Evolutionary conservation across 2,113 vertebrate genomes (phyloP).

Genomic region (Trachemys scripta): DNA sequence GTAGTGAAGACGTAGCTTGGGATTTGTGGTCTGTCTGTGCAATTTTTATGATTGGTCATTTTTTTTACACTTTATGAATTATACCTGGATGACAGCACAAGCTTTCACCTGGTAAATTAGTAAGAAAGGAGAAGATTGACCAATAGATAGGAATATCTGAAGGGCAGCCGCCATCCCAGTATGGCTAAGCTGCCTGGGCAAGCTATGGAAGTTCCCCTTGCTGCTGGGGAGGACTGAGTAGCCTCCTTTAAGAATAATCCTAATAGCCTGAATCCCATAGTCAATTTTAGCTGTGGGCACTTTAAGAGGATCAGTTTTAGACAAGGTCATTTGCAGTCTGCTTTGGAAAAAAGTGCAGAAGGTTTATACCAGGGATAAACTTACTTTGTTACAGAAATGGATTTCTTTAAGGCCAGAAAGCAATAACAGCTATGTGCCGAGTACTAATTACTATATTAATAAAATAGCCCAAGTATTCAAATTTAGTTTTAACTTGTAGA

Average conservation of each 20-base stretch:
- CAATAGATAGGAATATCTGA: neutral
- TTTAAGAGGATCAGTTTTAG: neutral
- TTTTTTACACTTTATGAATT: neutral
- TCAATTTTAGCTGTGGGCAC: neutral
- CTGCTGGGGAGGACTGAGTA: neutral
- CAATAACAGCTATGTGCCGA: constrained; percentile 10
- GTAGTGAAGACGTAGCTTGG: neutral
- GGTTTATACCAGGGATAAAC: neutral
- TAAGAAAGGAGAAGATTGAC: accelerated
- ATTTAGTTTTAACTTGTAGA: constrained; percentile 18
- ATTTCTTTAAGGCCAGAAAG: neutral
- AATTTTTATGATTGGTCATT: neutral
- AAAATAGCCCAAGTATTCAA: constrained; percentile 8
- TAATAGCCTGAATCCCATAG: neutral
- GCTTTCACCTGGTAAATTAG: neutral
- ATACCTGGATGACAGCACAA: neutral
- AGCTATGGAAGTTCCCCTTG: neutral
- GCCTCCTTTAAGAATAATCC: neutral
- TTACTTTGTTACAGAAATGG: neutral
- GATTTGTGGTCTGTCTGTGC: neutral
- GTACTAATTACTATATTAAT: constrained; percentile 33
- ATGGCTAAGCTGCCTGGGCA: neutral
- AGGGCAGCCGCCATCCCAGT: neutral
- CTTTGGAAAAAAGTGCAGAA: neutral
- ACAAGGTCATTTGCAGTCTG: neutral